Evolutionary conservation across 2,888 invertebrate genomes (phyloP).

Genomic region (Monopis laevigella): DNA sequence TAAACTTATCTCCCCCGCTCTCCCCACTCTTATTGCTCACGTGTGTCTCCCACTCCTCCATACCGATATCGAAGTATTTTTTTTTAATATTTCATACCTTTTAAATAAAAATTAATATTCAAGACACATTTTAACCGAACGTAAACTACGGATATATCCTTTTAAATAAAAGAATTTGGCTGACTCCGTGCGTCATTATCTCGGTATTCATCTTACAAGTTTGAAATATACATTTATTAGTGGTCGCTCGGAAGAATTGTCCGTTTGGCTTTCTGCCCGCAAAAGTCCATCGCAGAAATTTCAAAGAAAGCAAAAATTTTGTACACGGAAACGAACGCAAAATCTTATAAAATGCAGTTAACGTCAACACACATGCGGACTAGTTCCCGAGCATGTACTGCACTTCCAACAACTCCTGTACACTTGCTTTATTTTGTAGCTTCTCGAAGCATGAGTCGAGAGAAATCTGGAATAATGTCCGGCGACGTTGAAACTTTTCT

Average conservation of each 20-base stretch:
- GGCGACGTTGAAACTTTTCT: slow-evolving; percentile 29
- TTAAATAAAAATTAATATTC: too few relatives aligned
- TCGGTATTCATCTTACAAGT: slow-evolving; percentile 9
- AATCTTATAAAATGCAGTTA: slow-evolving; percentile 57
- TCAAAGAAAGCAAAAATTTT: slow-evolving; percentile 45
- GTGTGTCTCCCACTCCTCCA: slow-evolving; percentile 29
- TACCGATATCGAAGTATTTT: neutral
- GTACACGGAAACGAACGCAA: slow-evolving; percentile 46
- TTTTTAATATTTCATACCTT: too few relatives aligned
- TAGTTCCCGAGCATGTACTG: slow-evolving; percentile 33
- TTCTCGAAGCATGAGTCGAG: slow-evolving; percentile 26
- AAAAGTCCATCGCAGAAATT: slow-evolving; percentile 38
- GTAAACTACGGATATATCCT: neutral
- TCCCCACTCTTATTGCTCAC: slow-evolving; percentile 50
- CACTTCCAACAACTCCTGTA: slow-evolving; percentile 26
- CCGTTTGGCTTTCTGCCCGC: slow-evolving; percentile 52
- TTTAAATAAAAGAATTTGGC: neutral
- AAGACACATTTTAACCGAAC: neutral
- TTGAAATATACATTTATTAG: slow-evolving; percentile 11
- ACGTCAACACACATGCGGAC: slow-evolving; percentile 48
- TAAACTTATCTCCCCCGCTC: slow-evolving; percentile 55
- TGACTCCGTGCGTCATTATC: slow-evolving; percentile 9
- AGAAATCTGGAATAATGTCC: slow-evolving; percentile 35
- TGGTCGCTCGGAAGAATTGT: slow-evolving; percentile 30
- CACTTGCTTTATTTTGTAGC: slow-evolving; percentile 41